Base-by-base conservation (phyloP, 92 coral and sea anemone genomes). In the Paragorgia papillata region DNA sequence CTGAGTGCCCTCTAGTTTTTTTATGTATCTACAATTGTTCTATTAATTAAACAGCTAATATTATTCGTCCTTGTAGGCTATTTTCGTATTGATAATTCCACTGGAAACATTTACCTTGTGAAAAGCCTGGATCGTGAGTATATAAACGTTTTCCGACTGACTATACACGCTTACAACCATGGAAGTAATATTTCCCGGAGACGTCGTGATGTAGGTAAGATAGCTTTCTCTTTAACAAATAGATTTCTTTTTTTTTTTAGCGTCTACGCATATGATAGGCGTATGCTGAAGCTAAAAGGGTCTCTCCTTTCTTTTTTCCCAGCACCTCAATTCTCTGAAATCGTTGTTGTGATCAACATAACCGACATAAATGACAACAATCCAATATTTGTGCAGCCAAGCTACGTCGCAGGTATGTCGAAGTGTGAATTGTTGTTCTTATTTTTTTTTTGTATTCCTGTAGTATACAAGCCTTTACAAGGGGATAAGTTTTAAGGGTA, bases 311-410 rank as follows among this genome's bases (percentile, higher is more conserved):
- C 43, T 37, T 37, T 21, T 65, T 68, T 46, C 29, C 30, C 24
- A 68, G 75, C 37, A 1, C 39, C 30, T 68, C 44, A 44, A 17
- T 71, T 18, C 43, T 57, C 57, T 54, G 78, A 49, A 6, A 18
- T 71, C 29, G 19, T n/a, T 1, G 64, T 71, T 20, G 51, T 55
- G 12, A 71, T 71, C 34, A 57, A 53, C 9, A 43, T 71, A 34
- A 71, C 64, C 12, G 78, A 71, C 20, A 71, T 71, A 1, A 71
- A 71, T 53, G 78, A 71, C 54, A 71, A 71, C 51, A 2, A 31
- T 32, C 78, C 78, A 5, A 32, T 33, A 22, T 71, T 71, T 55
- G 2, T 28, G 18, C 49, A 19, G 33, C 17, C 15, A 12, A 55
- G 31, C 1, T 71, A 51, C 58, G 46, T 71, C 5, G 78, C 49